Evolutionary conservation across 1,140 invertebrate genomes (phyloP).

Genomic region (Carposina sasakii): DNA sequence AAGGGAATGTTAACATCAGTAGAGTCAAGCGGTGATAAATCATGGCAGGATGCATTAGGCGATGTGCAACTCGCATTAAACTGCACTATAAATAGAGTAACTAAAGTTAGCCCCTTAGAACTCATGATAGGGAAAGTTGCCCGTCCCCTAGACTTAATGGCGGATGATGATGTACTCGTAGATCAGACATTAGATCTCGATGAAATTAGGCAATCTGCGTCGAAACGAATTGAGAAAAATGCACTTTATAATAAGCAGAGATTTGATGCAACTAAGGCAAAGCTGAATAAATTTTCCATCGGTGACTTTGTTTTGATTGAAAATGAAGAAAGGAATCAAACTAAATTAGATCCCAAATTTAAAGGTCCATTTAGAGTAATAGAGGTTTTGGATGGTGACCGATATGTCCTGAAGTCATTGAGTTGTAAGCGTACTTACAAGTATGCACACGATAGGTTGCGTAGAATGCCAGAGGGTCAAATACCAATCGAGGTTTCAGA

Average conservation of each 20-base stretch:
- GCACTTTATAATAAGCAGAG: conserved; percentile 22
- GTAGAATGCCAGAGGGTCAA: conserved; percentile 9
- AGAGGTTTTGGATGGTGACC: conserved; percentile 18
- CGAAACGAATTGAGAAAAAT: not conserved
- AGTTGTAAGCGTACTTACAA: conserved; percentile 14
- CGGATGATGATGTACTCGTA: not conserved
- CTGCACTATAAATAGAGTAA: conserved; percentile 1
- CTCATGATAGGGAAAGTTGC: not conserved
- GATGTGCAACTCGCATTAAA: conserved; percentile 38
- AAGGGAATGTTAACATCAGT: not conserved
- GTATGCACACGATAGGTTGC: conserved; percentile 21
- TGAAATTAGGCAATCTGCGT: not conserved
- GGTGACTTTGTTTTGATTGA: conserved; percentile 29
- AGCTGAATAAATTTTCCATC: conserved; percentile 23
- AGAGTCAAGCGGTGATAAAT: not conserved
- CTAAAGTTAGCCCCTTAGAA: not conserved
- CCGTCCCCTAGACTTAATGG: not conserved
- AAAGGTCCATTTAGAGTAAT: conserved; percentile 26
- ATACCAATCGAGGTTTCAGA: not conserved
- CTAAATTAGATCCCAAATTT: conserved; percentile 30
- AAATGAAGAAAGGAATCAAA: conserved; percentile 32
- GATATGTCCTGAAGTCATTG: conserved; percentile 16
- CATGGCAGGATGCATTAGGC: conserved; percentile 6
- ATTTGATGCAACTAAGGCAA: conserved; percentile 31
- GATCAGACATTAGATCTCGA: not conserved